A percentile compares a stretch with the other conserved stretches of the same genome.
phyloP scores from a whole-genome alignment of 2,797 vertebrate genomes.

The Dipus sagitta region DNA sequence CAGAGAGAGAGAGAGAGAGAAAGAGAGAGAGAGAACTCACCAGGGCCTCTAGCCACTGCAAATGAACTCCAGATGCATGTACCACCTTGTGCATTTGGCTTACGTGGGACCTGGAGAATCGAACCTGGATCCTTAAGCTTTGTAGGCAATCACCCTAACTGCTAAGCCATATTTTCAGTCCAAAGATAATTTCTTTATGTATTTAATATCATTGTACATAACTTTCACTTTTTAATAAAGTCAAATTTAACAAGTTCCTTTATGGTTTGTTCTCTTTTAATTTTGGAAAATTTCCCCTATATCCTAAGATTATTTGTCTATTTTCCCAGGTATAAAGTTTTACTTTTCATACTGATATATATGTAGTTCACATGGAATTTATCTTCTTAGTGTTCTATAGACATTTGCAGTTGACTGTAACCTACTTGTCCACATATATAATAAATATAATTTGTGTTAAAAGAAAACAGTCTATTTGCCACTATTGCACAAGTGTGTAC shows the following conservation, averaged over 20 bases:
- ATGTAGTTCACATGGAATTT: slow-evolving; percentile 20
- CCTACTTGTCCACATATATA: neutral
- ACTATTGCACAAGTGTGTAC: no score
- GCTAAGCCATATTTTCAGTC: neutral
- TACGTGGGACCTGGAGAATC: no score
- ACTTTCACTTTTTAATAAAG: neutral
- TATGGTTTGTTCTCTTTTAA: neutral
- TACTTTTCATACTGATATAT: neutral
- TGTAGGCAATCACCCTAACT: no score
- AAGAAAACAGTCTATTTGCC: neutral
- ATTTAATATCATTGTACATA: neutral
- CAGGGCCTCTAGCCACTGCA: no score
- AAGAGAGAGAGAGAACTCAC: no score
- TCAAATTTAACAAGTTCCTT: slow-evolving; percentile 35
- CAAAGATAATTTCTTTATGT: no score
- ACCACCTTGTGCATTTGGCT: no score
- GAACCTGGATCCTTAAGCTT: no score
- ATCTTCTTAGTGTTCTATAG: slow-evolving; percentile 4
- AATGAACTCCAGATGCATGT: no score
- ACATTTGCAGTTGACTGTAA: neutral
- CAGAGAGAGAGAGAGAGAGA: no score
- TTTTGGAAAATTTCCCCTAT: neutral
- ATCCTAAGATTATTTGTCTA: neutral
- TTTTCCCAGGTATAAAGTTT: neutral
- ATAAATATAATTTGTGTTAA: neutral